phyloP scores from a whole-genome alignment of 2,797 vertebrate genomes.

The Craterocephalus amniculus region DNA sequence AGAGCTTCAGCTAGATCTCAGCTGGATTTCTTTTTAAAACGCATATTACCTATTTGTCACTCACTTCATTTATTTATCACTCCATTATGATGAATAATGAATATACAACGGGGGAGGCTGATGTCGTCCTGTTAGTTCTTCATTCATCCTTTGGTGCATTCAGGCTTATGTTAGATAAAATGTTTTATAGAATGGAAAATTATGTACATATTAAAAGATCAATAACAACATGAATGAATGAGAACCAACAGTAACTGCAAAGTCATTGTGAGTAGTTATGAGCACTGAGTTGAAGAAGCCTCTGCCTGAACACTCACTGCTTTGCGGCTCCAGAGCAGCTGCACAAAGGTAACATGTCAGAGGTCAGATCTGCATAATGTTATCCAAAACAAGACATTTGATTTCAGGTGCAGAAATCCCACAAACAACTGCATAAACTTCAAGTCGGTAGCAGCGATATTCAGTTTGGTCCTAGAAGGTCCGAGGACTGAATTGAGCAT shows the following conservation, averaged over 20 bases:
- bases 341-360: background rate
- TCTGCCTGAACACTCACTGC: background rate
- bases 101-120: background rate
- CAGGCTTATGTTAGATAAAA: background rate
- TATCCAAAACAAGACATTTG: background rate
- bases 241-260: background rate
- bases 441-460: too few relatives aligned
- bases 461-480: too few relatives aligned
- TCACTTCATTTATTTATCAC: background rate
- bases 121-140: background rate
- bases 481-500: too few relatives aligned
- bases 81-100: background rate
- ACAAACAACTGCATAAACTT: too few relatives aligned
- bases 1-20: background rate
- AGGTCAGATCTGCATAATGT: background rate
- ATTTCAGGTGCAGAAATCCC: background rate
- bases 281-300: background rate
- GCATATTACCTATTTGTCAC: fast-evolving
- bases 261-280: background rate
- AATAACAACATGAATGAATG: background rate
- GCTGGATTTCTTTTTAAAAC: background rate
- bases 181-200: background rate
- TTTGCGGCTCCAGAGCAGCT: background rate
- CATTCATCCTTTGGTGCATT: background rate
- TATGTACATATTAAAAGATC: background rate